Evolutionary conservation across 64 coral and sea anemone genomes (phyloP).

Genomic region (Acropora tenuis): DNA sequence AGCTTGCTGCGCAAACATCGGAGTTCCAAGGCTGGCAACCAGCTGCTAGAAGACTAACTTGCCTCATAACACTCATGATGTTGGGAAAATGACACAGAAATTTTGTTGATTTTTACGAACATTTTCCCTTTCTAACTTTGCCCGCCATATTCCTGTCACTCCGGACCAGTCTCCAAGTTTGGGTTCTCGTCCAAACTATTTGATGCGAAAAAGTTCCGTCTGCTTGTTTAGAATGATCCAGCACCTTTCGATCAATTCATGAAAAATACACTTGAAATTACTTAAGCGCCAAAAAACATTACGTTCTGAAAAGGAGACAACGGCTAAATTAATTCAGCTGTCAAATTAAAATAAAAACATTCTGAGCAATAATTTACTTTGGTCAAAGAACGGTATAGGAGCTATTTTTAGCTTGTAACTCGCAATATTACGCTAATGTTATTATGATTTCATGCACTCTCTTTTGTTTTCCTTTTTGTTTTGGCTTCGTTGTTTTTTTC

Average conservation of each 20-base stretch:
- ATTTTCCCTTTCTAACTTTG: not conserved
- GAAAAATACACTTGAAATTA: not conserved
- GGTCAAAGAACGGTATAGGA: not conserved
- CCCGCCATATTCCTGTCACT: not conserved
- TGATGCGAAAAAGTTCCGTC: too few relatives aligned
- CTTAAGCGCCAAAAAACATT: not conserved
- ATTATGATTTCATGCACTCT: too few relatives aligned
- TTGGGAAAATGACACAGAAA: not conserved
- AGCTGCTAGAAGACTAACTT: constrained; percentile 92
- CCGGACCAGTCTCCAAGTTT: not conserved
- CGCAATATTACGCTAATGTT: too few relatives aligned
- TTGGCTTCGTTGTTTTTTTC: too few relatives aligned
- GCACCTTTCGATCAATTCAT: not conserved
- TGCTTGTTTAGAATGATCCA: not conserved
- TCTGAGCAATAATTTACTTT: too few relatives aligned
- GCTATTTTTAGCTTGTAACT: too few relatives aligned
- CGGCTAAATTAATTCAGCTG: constrained; percentile 21
- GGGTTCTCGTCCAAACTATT: not conserved
- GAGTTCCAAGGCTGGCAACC: constrained; percentile 99
- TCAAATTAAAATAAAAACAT: not conserved
- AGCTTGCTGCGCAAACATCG: constrained; percentile 93
- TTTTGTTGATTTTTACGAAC: constrained; percentile 11
- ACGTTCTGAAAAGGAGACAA: not conserved
- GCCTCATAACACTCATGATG: constrained; percentile 90
- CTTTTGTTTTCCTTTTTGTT: too few relatives aligned